Percentiles rank a stretch among this genome's conserved stretches.
Conservation (phyloP, 1,140 invertebrate genomes). For the Papilio helenus region DNA sequence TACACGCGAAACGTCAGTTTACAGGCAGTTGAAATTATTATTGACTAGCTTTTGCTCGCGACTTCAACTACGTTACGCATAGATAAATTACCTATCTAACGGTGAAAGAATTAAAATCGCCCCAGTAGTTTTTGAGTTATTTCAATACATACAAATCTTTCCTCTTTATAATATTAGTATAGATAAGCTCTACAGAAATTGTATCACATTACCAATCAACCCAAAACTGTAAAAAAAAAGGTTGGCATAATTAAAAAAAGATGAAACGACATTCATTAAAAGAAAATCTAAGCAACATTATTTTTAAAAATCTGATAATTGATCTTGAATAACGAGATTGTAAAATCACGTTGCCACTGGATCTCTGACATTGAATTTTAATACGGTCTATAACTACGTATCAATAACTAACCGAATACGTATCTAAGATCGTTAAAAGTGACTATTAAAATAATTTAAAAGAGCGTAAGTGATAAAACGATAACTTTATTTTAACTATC, state of each 20-base stretch:
- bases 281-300: too few species aligned
- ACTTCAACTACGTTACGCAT: too few species aligned
- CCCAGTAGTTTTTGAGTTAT: too few species aligned
- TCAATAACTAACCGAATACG: slow-evolving; percentile 10
- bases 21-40: too few species aligned
- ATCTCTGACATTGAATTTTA: neutral
- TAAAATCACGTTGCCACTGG: neutral
- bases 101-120: too few species aligned
- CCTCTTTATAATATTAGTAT: too few species aligned
- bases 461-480: slow-evolving; percentile 44
- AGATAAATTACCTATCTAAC: too few species aligned
- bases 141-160: too few species aligned
- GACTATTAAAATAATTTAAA: slow-evolving; percentile 36
- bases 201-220: too few species aligned
- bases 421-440: slow-evolving; percentile 22
- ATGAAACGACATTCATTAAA: too few species aligned
- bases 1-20: slow-evolving; percentile 6
- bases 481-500: slow-evolving; percentile 55
- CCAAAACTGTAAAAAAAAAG: slow-evolving; percentile 7
- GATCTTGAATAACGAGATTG: neutral
- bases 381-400: neutral
- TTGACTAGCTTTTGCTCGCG: too few species aligned
- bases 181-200: too few species aligned
- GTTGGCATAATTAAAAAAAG: neutral
- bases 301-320: neutral